Evolutionary conservation across 2,888 invertebrate species (phyloP).

Genomic region (Emmelina monodactyla): DNA sequence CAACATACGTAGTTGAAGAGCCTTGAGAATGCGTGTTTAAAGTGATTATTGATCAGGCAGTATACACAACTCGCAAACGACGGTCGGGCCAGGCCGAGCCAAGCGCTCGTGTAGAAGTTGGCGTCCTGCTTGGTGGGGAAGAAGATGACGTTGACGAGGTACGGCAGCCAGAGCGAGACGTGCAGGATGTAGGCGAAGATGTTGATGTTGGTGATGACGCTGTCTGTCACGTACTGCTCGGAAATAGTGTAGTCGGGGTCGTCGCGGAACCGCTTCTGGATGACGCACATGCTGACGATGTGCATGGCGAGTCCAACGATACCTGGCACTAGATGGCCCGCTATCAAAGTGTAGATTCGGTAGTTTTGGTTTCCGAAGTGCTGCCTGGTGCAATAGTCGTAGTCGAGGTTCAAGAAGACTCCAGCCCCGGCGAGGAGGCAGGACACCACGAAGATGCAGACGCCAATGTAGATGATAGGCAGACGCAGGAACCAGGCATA

Average conservation of each 20-base stretch:
- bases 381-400: slow-evolving; percentile 71
- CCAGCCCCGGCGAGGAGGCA: slow-evolving; percentile 67
- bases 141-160: slow-evolving; percentile 66
- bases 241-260: slow-evolving; percentile 69
- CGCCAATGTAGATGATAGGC: slow-evolving; percentile 55
- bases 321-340: slow-evolving; percentile 68
- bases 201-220: slow-evolving; percentile 69
- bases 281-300: slow-evolving; percentile 48
- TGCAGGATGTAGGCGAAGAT: slow-evolving; percentile 70
- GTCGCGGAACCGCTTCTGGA: slow-evolving; percentile 56
- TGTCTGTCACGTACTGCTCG: slow-evolving; percentile 69
- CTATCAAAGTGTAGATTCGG: slow-evolving; percentile 60
- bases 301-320: slow-evolving; percentile 64
- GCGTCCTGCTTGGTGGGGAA: slow-evolving; percentile 51
- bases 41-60: slow-evolving; percentile 71
- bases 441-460: slow-evolving; percentile 66
- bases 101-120: slow-evolving; percentile 72
- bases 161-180: slow-evolving; percentile 73
- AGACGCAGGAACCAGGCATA: slow-evolving; percentile 51
- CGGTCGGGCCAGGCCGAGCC: slow-evolving; percentile 75
- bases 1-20: too few species aligned
- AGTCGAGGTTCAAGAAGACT: slow-evolving; percentile 67
- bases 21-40: slow-evolving; percentile 74
- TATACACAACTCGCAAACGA: slow-evolving; percentile 70
- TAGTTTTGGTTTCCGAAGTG: slow-evolving; percentile 64